A percentile compares a stretch with the other conserved stretches of the same genome.
phyloP scores from a whole-genome alignment of 2,797 vertebrate species.

The Bothrops alternatus region DNA sequence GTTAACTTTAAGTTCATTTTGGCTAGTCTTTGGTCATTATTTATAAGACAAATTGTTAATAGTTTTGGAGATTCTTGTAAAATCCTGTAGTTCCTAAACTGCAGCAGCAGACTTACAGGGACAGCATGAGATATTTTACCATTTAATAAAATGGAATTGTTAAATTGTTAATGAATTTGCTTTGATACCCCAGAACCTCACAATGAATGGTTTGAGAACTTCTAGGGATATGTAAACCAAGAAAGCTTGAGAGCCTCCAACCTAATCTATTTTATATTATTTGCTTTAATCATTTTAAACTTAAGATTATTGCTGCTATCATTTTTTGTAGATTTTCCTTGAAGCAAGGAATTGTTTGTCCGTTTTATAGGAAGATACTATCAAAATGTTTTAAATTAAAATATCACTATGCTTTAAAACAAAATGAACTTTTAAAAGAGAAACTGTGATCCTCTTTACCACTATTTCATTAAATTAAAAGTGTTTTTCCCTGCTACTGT shows the following conservation, averaged over 20 bases:
- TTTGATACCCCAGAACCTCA: background rate
- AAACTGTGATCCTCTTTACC: background rate
- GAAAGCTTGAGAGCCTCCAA: background rate
- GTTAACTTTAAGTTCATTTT: background rate
- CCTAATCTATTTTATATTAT: background rate
- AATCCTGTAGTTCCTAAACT: background rate
- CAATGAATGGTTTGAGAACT: background rate
- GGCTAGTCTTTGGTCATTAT: background rate
- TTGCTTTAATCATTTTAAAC: background rate
- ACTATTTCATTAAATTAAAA: background rate
- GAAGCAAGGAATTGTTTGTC: background rate
- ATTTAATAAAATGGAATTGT: background rate
- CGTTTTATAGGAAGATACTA: background rate
- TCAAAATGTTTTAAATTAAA: background rate
- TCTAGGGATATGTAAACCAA: background rate
- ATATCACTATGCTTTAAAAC: background rate
- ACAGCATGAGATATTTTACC: background rate
- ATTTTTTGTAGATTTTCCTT: background rate
- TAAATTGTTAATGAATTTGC: background rate
- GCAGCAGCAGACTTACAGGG: background rate
- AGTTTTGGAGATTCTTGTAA: background rate
- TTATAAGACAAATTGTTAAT: background rate
- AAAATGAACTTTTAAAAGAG: background rate
- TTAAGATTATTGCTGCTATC: background rate
- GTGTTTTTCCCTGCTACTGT: background rate